Percentiles rank a stretch among this genome's conserved stretches.
These are phyloP conservation scores for Sturmia bella DNA, from an alignment of 2,888 invertebrate genomes.

Conservation along the genomic window DNA sequence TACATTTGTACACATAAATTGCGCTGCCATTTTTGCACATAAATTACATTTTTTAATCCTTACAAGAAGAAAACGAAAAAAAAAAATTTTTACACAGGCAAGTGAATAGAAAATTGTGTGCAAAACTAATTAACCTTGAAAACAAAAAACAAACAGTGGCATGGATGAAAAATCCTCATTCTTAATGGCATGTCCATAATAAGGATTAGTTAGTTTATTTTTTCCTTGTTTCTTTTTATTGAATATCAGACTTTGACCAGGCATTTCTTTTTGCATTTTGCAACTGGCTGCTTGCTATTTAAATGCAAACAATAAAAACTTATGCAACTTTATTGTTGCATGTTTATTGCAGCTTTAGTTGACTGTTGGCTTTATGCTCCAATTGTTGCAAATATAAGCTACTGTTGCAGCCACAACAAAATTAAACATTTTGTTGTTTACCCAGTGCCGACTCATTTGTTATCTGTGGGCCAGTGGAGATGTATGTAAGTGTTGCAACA, in stretches of 20 bases:
- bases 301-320: background rate
- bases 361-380: conserved; percentile 1
- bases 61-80: too few relatives aligned
- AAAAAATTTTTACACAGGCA: too few relatives aligned
- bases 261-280: background rate
- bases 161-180: background rate
- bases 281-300: background rate
- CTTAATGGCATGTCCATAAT: background rate
- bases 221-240: background rate
- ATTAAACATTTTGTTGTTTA: background rate
- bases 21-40: too few relatives aligned
- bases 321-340: background rate
- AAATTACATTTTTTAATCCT: too few relatives aligned
- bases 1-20: too few relatives aligned
- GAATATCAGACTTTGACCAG: background rate
- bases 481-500: background rate
- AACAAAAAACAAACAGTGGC: too few relatives aligned
- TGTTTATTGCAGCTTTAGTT: background rate
- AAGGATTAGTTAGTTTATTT: background rate
- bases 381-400: background rate
- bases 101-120: background rate
- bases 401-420: background rate
- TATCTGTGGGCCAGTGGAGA: background rate
- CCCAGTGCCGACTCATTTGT: background rate
- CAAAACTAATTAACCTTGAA: conserved; percentile 13